These are phyloP conservation scores for Podarcis cretensis DNA, from an alignment of 2,113 vertebrate species.

Conservation along the genomic window DNA sequence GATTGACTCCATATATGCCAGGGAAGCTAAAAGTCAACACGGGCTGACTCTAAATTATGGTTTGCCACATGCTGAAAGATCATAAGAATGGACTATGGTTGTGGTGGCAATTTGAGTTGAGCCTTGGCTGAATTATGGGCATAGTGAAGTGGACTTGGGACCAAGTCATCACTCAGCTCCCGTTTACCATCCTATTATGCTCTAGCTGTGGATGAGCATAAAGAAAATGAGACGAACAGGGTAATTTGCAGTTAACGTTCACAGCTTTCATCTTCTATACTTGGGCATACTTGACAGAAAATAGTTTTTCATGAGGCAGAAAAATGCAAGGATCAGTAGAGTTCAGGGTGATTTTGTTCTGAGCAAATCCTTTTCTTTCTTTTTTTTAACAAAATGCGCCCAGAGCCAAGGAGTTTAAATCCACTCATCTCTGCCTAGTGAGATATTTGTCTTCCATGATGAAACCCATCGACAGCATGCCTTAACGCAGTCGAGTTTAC, in stretches of 20 bases:
- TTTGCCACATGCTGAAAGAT: background rate
- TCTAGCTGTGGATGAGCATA: background rate
- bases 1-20: background rate
- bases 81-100: background rate
- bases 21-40: background rate
- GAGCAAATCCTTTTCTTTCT: conserved; percentile 20
- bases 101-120: background rate
- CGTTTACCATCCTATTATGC: background rate
- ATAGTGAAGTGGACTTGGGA: background rate
- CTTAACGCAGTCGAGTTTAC: conserved; percentile 55
- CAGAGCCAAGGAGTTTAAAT: conserved; percentile 33
- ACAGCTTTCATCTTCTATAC: background rate
- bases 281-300: background rate
- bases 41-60: background rate
- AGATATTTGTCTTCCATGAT: conserved; percentile 55
- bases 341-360: conserved; percentile 27
- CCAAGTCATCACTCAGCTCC: background rate
- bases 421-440: conserved; percentile 48
- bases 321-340: background rate
- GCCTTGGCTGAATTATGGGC: background rate
- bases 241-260: background rate
- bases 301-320: background rate
- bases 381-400: background rate
- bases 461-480: conserved; percentile 45
- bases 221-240: background rate